phyloP scores from a whole-genome alignment of 2,888 invertebrate species.

The Exephanes ischioxanthus region DNA sequence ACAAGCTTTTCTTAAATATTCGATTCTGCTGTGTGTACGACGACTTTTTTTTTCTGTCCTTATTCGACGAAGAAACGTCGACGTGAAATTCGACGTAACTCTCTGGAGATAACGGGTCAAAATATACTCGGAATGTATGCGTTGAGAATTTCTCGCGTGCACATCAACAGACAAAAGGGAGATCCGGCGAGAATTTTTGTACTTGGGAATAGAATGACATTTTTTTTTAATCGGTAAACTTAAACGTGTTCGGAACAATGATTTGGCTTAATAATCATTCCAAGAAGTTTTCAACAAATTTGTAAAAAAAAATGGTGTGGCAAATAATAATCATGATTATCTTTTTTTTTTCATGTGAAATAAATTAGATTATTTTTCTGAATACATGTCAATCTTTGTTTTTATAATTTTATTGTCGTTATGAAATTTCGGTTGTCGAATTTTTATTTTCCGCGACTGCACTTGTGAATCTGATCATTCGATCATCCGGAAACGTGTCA shows the following conservation, averaged over 20 bases:
- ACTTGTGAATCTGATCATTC: background rate
- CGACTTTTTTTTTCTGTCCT: background rate
- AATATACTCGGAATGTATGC: background rate
- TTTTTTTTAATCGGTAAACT: background rate
- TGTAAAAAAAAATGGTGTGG: too few species aligned
- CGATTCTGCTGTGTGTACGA: background rate
- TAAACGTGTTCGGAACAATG: background rate
- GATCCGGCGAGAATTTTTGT: background rate
- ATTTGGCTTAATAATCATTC: background rate
- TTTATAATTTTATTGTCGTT: background rate
- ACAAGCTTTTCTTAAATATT: constrained; percentile 12
- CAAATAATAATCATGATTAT: too few species aligned
- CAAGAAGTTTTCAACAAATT: too few species aligned
- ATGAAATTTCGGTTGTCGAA: background rate
- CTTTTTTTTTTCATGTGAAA: background rate
- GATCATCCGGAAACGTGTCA: background rate
- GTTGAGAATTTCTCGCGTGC: background rate
- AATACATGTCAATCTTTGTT: background rate
- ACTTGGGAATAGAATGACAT: background rate
- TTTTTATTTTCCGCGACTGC: background rate
- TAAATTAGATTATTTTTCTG: background rate
- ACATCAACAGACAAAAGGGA: background rate
- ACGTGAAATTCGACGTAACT: background rate
- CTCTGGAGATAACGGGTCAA: background rate
- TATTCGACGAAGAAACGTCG: background rate